A percentile compares a stretch with the other conserved stretches of the same genome.
phyloP scores from a whole-genome alignment of 2,888 invertebrate genomes.

The Seira ritae region DNA sequence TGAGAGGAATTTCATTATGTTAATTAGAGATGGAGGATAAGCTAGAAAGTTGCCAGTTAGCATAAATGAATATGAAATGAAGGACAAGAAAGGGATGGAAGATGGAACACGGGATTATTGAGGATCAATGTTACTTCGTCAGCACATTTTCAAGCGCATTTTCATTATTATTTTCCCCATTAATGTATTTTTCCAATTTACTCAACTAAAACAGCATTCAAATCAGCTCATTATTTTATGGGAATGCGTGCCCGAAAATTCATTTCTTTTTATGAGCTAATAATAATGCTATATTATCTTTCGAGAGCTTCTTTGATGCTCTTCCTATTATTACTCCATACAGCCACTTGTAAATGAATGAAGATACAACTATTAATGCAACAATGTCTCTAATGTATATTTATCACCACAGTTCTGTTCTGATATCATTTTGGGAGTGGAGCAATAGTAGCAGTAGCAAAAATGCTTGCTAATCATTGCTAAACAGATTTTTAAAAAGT shows the following conservation, averaged over 20 bases:
- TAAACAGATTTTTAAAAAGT: constrained; percentile 40
- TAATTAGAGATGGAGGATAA: constrained; percentile 73
- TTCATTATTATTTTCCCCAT: constrained; percentile 49
- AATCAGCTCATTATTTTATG: constrained; percentile 8
- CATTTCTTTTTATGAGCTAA: constrained; percentile 5
- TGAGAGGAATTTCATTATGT: constrained; percentile 71
- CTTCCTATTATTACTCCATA: too few relatives aligned
- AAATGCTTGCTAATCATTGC: constrained; percentile 51
- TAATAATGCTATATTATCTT: neutral
- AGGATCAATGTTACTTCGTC: constrained; percentile 25
- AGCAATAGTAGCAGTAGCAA: neutral
- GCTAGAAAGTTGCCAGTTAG: constrained; percentile 70
- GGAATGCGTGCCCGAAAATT: neutral
- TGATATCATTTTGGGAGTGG: neutral
- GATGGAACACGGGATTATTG: constrained; percentile 17
- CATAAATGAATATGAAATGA: constrained; percentile 73
- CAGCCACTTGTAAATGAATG: neutral
- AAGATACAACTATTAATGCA: neutral
- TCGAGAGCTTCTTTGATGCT: neutral
- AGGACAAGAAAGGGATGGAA: constrained; percentile 30
- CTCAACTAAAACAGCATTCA: neutral
- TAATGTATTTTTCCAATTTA: constrained; percentile 1
- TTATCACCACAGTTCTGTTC: neutral
- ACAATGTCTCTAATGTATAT: too few relatives aligned
- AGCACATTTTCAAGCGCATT: constrained; percentile 30